These are phyloP conservation scores for Harpagoxenus sublaevis DNA, from an alignment of 2,888 invertebrate species.

Conservation along the genomic window DNA sequence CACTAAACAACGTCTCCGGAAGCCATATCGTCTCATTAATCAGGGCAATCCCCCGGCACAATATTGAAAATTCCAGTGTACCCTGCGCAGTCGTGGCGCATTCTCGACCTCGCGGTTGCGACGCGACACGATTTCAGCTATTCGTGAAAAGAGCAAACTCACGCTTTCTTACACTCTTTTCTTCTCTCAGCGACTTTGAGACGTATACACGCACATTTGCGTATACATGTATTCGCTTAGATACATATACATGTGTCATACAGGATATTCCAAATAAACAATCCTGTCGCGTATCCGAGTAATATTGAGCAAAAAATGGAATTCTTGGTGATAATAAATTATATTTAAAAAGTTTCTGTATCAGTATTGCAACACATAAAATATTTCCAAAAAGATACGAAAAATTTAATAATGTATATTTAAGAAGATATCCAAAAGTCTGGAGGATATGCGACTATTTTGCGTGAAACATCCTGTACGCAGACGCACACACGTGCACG, in stretches of 20 bases:
- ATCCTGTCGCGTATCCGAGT: neutral
- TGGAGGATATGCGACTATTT: neutral
- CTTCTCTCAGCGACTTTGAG: neutral
- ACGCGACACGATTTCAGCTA: slow-evolving; percentile 79
- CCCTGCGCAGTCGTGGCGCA: slow-evolving; percentile 61
- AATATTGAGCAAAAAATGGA: neutral
- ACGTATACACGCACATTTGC: neutral
- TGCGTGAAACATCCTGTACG: slow-evolving; percentile 24
- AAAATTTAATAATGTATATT: neutral
- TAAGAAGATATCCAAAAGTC: neutral
- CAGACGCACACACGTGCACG: neutral
- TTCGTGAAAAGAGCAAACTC: slow-evolving; percentile 74
- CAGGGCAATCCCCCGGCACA: slow-evolving; percentile 77
- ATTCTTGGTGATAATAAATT: neutral
- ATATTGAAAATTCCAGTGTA: slow-evolving; percentile 82
- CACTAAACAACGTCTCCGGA: slow-evolving; percentile 63
- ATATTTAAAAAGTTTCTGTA: neutral
- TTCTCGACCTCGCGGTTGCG: slow-evolving; percentile 63
- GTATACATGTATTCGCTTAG: neutral
- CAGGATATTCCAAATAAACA: neutral
- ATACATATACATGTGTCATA: neutral
- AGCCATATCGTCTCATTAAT: slow-evolving; percentile 77
- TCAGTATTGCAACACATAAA: neutral
- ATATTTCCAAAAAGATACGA: neutral
- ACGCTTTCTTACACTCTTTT: slow-evolving; percentile 53